Base-by-base conservation (phyloP, 92 coral and sea anemone species). In the Zoanthus gigantus region DNA sequence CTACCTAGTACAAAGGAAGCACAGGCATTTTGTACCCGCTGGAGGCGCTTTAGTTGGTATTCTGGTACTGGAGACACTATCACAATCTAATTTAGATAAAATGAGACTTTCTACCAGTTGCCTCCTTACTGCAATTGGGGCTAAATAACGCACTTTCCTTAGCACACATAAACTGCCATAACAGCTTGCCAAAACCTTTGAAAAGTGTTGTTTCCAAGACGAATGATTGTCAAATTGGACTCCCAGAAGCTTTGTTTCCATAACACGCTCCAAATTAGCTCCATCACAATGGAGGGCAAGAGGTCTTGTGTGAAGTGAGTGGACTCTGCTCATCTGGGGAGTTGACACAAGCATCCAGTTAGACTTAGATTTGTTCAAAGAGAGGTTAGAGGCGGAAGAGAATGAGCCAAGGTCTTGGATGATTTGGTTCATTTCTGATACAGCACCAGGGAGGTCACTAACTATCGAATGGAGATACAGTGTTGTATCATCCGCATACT, bases 291-390 rank as follows among this genome's bases (percentile, higher is more conserved):
- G 46, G 18, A 77, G 30, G n/a, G 84, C 60, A 57, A 65, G 77
- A 3, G 42, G 2, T 7, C 15, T 29, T 57, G 17, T 37, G 28
- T 81, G 65, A 57, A 88, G 79, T 8, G 52, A 44, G 44, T 88
- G 91, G 18, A 18, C 23, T 1, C 88, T 72, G 5, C 79, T 3
- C 93, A 90, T 90, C 90, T 86, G 90, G 1, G 74, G 82, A 28
- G 90, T 90, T n/a, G 87, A 90, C 66, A 90, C 69, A 1, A 90
- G 74, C 92, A 90, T 84, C 81, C 87, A 77, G n/a, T 71, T 86
- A 23, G 90, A 86, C 57, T 86, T 90, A 52, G 87, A 7, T 46
- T 56, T 6, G 61, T 86, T 90, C 78, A 78, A 71, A 15, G 90
- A 82, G 52, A 90, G 89, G 45, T 89, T 88, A 3, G 83, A 89